Conservation (phyloP, 1,140 invertebrate genomes). For the Halictus rubicundus region DNA sequence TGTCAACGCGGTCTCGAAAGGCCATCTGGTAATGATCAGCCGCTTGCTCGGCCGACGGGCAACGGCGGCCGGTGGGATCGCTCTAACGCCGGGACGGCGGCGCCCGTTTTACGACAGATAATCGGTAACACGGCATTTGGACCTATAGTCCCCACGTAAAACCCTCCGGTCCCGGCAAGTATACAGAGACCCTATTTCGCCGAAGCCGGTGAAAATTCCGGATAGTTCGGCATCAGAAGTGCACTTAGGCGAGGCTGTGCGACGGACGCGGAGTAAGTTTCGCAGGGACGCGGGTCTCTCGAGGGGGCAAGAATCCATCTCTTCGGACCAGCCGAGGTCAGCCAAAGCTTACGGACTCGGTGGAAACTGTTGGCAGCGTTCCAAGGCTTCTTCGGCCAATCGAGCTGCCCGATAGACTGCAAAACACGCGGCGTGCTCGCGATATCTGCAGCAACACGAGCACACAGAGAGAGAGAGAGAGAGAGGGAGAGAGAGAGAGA, state of each 20-base stretch:
- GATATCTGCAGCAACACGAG: neutral
- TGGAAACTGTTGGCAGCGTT: constrained; percentile 45
- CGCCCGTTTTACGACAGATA: too few relatives aligned
- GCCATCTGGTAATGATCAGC: too few relatives aligned
- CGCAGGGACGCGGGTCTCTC: constrained; percentile 33
- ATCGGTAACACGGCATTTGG: too few relatives aligned
- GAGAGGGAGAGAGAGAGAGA: neutral
- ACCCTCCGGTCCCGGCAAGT: too few relatives aligned
- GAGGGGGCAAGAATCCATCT: constrained; percentile 56
- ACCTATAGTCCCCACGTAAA: too few relatives aligned
- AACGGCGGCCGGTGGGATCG: too few relatives aligned
- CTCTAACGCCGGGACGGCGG: too few relatives aligned
- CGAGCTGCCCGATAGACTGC: constrained; percentile 50
- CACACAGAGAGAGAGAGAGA: too few relatives aligned
- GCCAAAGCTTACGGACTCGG: constrained; percentile 51
- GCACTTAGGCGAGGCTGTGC: constrained; percentile 1
- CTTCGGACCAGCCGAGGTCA: constrained; percentile 52
- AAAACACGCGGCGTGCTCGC: constrained; percentile 47
- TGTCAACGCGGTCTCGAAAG: too few relatives aligned
- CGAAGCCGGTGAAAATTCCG: neutral
- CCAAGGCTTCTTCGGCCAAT: constrained; percentile 55
- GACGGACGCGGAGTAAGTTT: constrained; percentile 26
- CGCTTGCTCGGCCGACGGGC: too few relatives aligned
- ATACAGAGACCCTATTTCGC: too few relatives aligned
- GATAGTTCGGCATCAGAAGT: neutral